phyloP scores from a whole-genome alignment of 2,797 vertebrate species.

The Neoniphon sammara region DNA sequence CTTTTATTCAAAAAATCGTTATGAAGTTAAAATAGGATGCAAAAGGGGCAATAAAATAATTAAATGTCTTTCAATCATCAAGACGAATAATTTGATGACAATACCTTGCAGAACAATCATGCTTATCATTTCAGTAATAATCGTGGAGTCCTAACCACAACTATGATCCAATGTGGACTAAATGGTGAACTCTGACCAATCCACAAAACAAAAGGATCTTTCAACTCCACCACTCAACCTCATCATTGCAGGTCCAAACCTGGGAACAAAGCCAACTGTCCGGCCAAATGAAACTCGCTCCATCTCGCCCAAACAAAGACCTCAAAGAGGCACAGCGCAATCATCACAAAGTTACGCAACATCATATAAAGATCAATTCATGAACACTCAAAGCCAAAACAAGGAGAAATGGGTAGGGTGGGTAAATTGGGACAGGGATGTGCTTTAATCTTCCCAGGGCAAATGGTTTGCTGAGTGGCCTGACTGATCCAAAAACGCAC shows the following conservation, averaged over 20 bases:
- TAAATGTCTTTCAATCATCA: neutral
- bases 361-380: conserved; percentile 70
- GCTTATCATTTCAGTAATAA: conserved; percentile 19
- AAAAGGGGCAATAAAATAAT: too few species aligned
- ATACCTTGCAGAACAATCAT: neutral
- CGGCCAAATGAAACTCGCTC: conserved; percentile 72
- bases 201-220: conserved; percentile 70
- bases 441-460: conserved; percentile 66
- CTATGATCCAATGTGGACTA: conserved; percentile 47
- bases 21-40: too few species aligned
- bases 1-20: too few species aligned
- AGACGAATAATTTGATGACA: conserved; percentile 6
- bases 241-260: conserved; percentile 62
- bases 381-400: conserved; percentile 57
- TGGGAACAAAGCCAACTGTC: conserved; percentile 78
- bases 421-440: conserved; percentile 57
- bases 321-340: conserved; percentile 69
- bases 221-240: conserved; percentile 69
- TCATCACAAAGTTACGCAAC: conserved; percentile 77
- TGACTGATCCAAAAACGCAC: conserved; percentile 60
- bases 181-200: conserved; percentile 43
- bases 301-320: conserved; percentile 73
- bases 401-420: conserved; percentile 29
- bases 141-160: conserved; percentile 36
- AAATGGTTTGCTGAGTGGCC: conserved; percentile 64